phyloP scores from a whole-genome alignment of 1,140 invertebrate genomes.

The Idris sp. region DNA sequence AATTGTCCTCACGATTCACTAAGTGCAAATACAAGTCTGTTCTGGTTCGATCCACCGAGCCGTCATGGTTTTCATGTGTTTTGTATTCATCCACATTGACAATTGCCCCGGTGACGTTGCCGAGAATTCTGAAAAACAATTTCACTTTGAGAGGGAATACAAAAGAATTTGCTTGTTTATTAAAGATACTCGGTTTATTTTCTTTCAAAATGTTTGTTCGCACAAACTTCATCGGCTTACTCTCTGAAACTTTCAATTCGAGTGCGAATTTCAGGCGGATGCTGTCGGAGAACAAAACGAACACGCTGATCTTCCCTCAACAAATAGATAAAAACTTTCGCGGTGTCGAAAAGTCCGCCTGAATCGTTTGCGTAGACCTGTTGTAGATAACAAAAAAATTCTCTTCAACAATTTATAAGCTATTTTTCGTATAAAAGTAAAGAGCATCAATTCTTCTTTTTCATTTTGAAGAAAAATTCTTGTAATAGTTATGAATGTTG shows the following conservation, averaged over 20 bases:
- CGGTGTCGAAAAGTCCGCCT: slow-evolving; percentile 86
- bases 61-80: slow-evolving; percentile 94
- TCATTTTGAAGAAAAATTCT: too few species aligned
- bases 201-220: slow-evolving; percentile 20
- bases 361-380: slow-evolving; percentile 91
- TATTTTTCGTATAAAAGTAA: too few species aligned
- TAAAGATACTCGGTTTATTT: slow-evolving; percentile 24
- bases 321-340: slow-evolving; percentile 93
- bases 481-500: too few species aligned
- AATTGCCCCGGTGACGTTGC: slow-evolving; percentile 91
- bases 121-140: slow-evolving; percentile 81
- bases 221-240: slow-evolving; percentile 77
- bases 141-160: too few species aligned
- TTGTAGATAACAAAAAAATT: slow-evolving; percentile 34
- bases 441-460: too few species aligned
- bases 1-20: slow-evolving; percentile 92
- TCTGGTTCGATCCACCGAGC: slow-evolving; percentile 94
- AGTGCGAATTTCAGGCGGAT: slow-evolving; percentile 90
- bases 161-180: slow-evolving; percentile 24
- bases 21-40: slow-evolving; percentile 96
- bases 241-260: slow-evolving; percentile 88
- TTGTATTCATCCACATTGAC: slow-evolving; percentile 96
- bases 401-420: too few species aligned
- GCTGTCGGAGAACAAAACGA: slow-evolving; percentile 92
- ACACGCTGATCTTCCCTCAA: slow-evolving; percentile 95